Evolutionary conservation across 1,140 invertebrate genomes (phyloP), one percentile per base, ranked within the genome.

Genomic region (Drosophila arizonae): DNA sequence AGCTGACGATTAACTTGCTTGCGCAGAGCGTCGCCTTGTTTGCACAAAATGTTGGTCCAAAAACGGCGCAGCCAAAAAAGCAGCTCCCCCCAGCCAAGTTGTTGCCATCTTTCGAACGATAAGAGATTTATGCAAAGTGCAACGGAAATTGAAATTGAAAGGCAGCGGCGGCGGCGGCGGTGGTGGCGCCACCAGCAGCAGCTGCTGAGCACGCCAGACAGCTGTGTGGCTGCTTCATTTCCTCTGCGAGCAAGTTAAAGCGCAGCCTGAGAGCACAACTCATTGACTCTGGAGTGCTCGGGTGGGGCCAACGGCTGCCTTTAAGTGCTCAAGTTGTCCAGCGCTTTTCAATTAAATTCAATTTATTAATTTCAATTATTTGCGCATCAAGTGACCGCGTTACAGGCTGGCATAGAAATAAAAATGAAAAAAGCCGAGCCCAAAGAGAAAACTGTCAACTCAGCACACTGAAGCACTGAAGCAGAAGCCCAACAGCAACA

Each of bases 321-420:
- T 72, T 64, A 75, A 72, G 79, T 63, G 78, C 61, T 52, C 58
- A 57, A 78, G 75, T 51, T 77, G 71, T 52, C 61, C 68, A 82
- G 73, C 77, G 81, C 81, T 79, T 76, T 87, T 86, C 84, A 86
- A 86, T 86, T 86, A 86, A 87, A 86, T 87, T 86, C 79, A 86
- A 86, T 86, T 86, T 86, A 86, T 86, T 86, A 86, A 86, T 86
- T 87, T 86, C 79, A 86, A 86, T 86, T 87, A 86, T 82, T 79
- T 73, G 84, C 81, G 72, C 82, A 87, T 86, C 79, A 79, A 86
- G 81, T 79, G 79, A 63, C 65, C 71, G 68, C 71, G 50, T 61
- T 43, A 17, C 60, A 43, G 57, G 30, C 48, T 15, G 10, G 41
- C 50, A 67, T 61, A 62, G 41, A 30, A 64, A 62, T 21, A 67